Evolutionary conservation across 2,113 vertebrate genomes (phyloP).

Genomic region (Ictalurus punctatus): DNA sequence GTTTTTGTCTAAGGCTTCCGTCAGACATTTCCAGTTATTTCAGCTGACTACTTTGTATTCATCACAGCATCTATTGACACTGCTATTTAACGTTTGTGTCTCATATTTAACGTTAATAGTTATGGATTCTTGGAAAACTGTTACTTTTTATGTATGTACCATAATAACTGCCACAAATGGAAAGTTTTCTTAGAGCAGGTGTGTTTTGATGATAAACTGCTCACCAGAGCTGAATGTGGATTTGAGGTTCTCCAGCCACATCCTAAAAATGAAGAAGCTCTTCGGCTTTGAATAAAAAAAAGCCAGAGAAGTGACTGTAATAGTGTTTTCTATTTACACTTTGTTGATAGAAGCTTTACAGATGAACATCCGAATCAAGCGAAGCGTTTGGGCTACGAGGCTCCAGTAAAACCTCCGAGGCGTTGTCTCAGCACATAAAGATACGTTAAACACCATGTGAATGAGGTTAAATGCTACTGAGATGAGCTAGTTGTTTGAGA

Average conservation of each 20-base stretch:
- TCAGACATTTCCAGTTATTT: background rate
- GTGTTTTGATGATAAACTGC: background rate
- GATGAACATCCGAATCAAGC: background rate
- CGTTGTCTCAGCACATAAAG: background rate
- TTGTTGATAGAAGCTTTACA: background rate
- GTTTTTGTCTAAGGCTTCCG: background rate
- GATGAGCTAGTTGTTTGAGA: no score
- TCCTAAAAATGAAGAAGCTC: background rate
- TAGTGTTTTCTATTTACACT: background rate
- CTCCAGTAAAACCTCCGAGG: background rate
- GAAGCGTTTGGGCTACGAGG: background rate
- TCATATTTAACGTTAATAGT: background rate
- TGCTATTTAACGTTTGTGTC: background rate
- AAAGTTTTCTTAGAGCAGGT: background rate
- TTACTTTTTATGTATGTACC: no score
- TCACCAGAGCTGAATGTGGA: background rate
- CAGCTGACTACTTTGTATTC: background rate
- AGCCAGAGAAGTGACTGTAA: background rate
- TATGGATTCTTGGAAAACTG: background rate
- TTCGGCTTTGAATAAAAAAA: background rate
- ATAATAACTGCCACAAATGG: background rate
- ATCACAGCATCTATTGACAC: background rate
- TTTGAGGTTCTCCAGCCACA: background rate
- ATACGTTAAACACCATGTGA: no score
- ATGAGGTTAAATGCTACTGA: no score